Evolutionary conservation across 2,888 invertebrate species (phyloP).

Genomic region (Hirtodrosophila histrioides): DNA sequence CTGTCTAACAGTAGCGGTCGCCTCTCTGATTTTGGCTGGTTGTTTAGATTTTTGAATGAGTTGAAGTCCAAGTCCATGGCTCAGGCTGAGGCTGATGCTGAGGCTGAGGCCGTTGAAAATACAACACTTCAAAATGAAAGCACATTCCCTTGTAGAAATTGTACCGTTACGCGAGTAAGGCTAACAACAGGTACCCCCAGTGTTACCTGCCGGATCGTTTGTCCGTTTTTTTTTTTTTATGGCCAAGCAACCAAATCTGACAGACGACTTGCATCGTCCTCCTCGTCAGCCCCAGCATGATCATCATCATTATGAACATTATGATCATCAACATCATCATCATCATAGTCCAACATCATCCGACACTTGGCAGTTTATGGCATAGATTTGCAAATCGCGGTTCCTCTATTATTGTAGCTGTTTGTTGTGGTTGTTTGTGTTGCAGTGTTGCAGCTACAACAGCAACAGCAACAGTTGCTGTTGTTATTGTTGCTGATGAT

Average conservation of each 20-base stretch:
- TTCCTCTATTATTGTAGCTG: slow-evolving; percentile 76
- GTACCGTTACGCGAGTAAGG: slow-evolving; percentile 69
- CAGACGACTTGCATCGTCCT: slow-evolving; percentile 30
- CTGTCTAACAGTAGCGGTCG: slow-evolving; percentile 72
- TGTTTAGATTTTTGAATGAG: slow-evolving; percentile 63
- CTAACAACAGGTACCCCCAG: slow-evolving; percentile 49
- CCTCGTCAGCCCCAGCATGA: slow-evolving; percentile 15
- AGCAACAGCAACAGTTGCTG: slow-evolving; percentile 28
- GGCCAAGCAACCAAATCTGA: slow-evolving; percentile 47
- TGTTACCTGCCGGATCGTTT: slow-evolving; percentile 63
- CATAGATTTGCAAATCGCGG: slow-evolving; percentile 77
- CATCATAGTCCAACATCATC: slow-evolving; percentile 60
- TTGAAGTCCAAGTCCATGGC: slow-evolving; percentile 61
- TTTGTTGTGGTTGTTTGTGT: slow-evolving; percentile 71
- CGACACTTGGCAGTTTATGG: slow-evolving; percentile 78
- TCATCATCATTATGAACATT: slow-evolving; percentile 9
- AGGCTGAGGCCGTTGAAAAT: slow-evolving; percentile 49
- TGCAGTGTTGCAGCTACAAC: slow-evolving; percentile 32
- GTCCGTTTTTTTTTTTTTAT: slow-evolving; percentile 56
- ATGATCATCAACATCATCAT: slow-evolving; percentile 26
- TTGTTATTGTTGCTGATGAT: slow-evolving; percentile 73
- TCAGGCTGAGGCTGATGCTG: neutral
- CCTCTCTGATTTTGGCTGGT: slow-evolving; percentile 64
- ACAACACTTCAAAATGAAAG: slow-evolving; percentile 80
- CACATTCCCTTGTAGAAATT: slow-evolving; percentile 80